Evolutionary conservation across 2,888 invertebrate genomes (phyloP).

Genomic region (Andrena chrysosceles): DNA sequence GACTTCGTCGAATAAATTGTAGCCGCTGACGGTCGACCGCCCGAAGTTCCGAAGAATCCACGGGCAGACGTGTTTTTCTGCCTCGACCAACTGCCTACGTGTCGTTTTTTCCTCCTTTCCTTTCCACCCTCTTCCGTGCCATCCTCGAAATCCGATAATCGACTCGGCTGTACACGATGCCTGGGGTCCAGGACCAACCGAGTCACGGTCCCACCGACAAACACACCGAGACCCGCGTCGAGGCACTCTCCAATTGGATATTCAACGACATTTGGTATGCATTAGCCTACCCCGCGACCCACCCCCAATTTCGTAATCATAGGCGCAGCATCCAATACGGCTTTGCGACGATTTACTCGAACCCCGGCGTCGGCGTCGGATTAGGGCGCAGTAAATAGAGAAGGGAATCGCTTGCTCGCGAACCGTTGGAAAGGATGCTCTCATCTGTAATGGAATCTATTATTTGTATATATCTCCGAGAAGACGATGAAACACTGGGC

Average conservation of each 20-base stretch:
- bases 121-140: constrained; percentile 1
- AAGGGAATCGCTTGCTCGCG: constrained; percentile 14
- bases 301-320: constrained; percentile 28
- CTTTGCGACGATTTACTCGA: constrained; percentile 34
- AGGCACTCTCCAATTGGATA: constrained; percentile 76
- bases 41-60: constrained; percentile 37
- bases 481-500: too few relatives aligned
- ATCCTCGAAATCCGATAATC: constrained; percentile 73
- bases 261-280: constrained; percentile 79
- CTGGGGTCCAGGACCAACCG: constrained; percentile 23
- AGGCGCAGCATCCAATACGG: constrained; percentile 27
- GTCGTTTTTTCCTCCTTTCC: neutral
- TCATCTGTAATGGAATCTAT: neutral
- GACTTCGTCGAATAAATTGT: constrained; percentile 60
- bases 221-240: constrained; percentile 49
- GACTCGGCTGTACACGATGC: constrained; percentile 59
- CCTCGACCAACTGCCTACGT: constrained; percentile 13
- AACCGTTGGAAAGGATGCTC: neutral
- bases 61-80: constrained; percentile 63
- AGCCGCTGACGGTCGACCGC: constrained; percentile 34
- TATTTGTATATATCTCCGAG: too few relatives aligned
- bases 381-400: neutral
- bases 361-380: constrained; percentile 7
- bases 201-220: constrained; percentile 27
- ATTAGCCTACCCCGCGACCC: constrained; percentile 71